Evolutionary conservation across 2,888 invertebrate genomes (phyloP).

Genomic region (Dynastes maya): DNA sequence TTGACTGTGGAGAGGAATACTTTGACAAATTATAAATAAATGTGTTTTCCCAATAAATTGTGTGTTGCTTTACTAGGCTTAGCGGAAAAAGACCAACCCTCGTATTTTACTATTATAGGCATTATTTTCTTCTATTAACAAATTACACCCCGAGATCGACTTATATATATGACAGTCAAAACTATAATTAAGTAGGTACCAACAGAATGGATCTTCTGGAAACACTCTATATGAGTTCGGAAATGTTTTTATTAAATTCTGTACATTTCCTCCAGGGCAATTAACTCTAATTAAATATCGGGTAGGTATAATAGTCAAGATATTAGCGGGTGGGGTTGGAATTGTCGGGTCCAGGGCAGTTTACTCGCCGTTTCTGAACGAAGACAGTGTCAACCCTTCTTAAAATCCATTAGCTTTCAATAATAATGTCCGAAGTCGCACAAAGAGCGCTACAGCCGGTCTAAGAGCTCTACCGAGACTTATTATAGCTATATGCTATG

Average conservation of each 20-base stretch:
- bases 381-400: slow-evolving; percentile 68
- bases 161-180: too few species aligned
- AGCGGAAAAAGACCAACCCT: too few species aligned
- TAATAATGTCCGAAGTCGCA: slow-evolving; percentile 71
- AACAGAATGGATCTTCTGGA: background rate
- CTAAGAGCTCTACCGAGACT: slow-evolving; percentile 69
- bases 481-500: slow-evolving; percentile 62
- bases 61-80: too few species aligned
- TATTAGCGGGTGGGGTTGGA: slow-evolving; percentile 10
- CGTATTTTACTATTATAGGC: too few species aligned
- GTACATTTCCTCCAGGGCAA: slow-evolving; percentile 30
- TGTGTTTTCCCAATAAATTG: too few species aligned
- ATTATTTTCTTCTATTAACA: too few species aligned
- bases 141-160: too few species aligned
- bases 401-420: slow-evolving; percentile 71
- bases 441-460: slow-evolving; percentile 69
- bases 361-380: slow-evolving; percentile 44
- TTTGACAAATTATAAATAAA: too few species aligned
- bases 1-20: too few species aligned
- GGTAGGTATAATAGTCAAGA: slow-evolving; percentile 27
- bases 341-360: slow-evolving; percentile 28
- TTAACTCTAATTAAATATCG: slow-evolving; percentile 37
- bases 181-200: too few species aligned
- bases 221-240: background rate
- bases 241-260: slow-evolving; percentile 38